phyloP scores from a whole-genome alignment of 2,797 vertebrate genomes.

The Acrocephalus scirpaceus region DNA sequence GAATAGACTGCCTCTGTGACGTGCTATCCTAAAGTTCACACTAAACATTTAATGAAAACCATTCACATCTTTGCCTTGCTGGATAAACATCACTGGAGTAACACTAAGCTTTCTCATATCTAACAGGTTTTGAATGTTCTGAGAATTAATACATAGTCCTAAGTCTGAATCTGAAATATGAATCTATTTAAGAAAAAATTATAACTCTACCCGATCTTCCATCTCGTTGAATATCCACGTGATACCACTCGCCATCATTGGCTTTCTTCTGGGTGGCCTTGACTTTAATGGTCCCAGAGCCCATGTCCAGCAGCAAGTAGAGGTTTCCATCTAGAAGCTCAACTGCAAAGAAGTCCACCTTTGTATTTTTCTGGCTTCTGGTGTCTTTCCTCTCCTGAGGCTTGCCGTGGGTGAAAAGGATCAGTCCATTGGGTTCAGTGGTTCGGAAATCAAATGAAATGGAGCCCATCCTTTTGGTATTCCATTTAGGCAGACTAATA shows the following conservation, averaged over 20 bases:
- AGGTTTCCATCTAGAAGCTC: slow-evolving; percentile 95
- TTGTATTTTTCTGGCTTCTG: slow-evolving; percentile 95
- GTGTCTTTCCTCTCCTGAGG: slow-evolving; percentile 93
- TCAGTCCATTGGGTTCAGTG: slow-evolving; percentile 95
- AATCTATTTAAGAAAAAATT: not conserved
- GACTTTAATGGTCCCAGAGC: slow-evolving; percentile 98
- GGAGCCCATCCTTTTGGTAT: slow-evolving; percentile 98
- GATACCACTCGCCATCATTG: slow-evolving; percentile 97
- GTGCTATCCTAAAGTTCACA: not conserved
- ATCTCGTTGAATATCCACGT: slow-evolving; percentile 97
- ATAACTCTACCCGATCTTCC: slow-evolving; percentile 89
- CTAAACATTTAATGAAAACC: not conserved
- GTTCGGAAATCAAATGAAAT: slow-evolving; percentile 98
- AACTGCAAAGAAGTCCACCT: slow-evolving; percentile 98
- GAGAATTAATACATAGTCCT: not conserved
- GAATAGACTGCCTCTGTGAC: not conserved
- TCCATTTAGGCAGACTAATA: slow-evolving; percentile 98
- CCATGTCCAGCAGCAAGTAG: slow-evolving; percentile 96
- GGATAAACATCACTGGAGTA: not conserved
- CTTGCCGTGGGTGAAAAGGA: slow-evolving; percentile 97
- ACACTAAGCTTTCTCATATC: not conserved
- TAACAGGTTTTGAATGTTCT: not conserved
- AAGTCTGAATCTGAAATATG: not conserved
- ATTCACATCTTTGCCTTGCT: slow-evolving; percentile 2
- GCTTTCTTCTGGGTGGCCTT: slow-evolving; percentile 98